Evolutionary conservation across 2,113 vertebrate species (phyloP).

Genomic region (Saimiri boliviensis): DNA sequence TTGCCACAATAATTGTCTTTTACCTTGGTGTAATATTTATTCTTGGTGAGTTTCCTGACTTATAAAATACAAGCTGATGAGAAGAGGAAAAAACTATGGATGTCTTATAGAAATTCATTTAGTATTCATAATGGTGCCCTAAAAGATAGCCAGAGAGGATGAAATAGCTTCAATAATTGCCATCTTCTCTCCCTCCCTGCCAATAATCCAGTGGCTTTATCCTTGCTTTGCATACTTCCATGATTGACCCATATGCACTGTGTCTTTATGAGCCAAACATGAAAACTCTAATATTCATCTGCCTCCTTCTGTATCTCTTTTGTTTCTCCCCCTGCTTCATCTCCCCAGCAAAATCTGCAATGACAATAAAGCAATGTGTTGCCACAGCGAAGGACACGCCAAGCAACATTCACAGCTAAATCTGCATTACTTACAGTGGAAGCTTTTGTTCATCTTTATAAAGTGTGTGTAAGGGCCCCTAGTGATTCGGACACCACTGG

Average conservation of each 20-base stretch:
- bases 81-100: not conserved
- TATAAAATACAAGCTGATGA: not conserved
- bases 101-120: slow-evolving; percentile 11
- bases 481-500: slow-evolving; percentile 56
- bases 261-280: slow-evolving; percentile 50
- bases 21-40: slow-evolving; percentile 33
- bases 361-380: slow-evolving; percentile 52
- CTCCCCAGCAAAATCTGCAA: slow-evolving; percentile 52
- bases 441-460: slow-evolving; percentile 64
- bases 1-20: slow-evolving; percentile 28
- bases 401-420: slow-evolving; percentile 62
- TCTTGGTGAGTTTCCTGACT: not conserved
- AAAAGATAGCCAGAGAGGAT: slow-evolving; percentile 43
- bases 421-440: slow-evolving; percentile 47
- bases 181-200: slow-evolving; percentile 24
- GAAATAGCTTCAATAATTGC: slow-evolving; percentile 19
- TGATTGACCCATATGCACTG: not conserved
- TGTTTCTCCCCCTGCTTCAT: slow-evolving; percentile 63
- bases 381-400: slow-evolving; percentile 47
- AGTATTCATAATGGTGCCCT: slow-evolving; percentile 19
- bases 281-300: slow-evolving; percentile 33
- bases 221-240: slow-evolving; percentile 19
- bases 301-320: slow-evolving; percentile 42
- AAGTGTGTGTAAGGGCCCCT: slow-evolving; percentile 51
- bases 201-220: not conserved